Conservation (phyloP, 2,113 vertebrate species). For the Aphyosemion australe region DNA sequence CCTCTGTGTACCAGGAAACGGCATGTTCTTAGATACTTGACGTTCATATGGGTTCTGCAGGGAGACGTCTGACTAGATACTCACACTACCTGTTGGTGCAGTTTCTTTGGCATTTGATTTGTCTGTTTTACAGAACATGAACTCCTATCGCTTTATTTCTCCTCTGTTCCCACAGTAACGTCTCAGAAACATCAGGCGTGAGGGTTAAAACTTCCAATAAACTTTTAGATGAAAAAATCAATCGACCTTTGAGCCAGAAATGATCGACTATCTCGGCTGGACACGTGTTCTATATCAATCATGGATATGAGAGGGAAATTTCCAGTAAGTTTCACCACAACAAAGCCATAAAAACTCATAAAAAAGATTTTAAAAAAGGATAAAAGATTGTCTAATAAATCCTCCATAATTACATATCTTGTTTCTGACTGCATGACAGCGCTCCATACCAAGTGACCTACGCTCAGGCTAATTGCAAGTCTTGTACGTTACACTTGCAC, state of each 20-base stretch:
- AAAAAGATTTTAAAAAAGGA: background rate
- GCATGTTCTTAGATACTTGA: background rate
- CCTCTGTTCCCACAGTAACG: background rate
- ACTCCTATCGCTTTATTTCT: constrained; percentile 3
- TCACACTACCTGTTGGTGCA: constrained; percentile 72
- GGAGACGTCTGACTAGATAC: constrained; percentile 16
- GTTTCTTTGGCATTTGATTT: constrained; percentile 64
- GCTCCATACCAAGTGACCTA: constrained; percentile 48
- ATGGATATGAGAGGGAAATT: background rate
- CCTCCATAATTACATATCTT: constrained; percentile 24
- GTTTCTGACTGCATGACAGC: constrained; percentile 11
- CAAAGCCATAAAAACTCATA: background rate
- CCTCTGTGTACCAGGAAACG: background rate
- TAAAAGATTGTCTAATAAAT: background rate
- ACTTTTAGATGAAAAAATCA: constrained; percentile 2
- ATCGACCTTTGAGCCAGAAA: background rate
- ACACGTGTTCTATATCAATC: background rate
- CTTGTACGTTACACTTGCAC: constrained; percentile 51
- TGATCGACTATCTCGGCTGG: background rate
- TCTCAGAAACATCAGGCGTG: background rate
- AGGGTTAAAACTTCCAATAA: background rate
- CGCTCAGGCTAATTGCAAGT: constrained; percentile 62
- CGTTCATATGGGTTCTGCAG: background rate
- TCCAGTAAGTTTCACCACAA: background rate
- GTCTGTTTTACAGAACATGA: constrained; percentile 24